A percentile compares a stretch with the other conserved stretches of the same genome.
These are phyloP conservation scores for Clusia tigrina DNA, from an alignment of 2,888 invertebrate species.

Conservation along the genomic window DNA sequence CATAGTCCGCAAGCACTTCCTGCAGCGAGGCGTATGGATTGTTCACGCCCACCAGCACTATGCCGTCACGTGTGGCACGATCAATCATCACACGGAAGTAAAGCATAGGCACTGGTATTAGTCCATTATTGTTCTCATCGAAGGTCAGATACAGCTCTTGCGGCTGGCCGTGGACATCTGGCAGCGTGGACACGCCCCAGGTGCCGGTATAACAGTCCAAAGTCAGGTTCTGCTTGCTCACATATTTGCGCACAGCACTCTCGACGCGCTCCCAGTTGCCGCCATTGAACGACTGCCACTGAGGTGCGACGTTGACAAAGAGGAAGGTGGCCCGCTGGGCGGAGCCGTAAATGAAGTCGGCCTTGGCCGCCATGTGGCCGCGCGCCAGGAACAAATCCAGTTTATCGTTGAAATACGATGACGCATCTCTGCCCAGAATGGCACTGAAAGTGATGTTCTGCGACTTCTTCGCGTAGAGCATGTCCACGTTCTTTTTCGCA, in stretches of 20 bases:
- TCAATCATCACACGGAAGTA: constrained; percentile 69
- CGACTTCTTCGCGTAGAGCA: constrained; percentile 54
- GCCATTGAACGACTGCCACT: constrained; percentile 70
- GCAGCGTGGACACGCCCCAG: constrained; percentile 67
- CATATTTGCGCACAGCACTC: constrained; percentile 64
- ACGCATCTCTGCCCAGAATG: constrained; percentile 56
- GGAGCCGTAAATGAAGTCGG: constrained; percentile 66
- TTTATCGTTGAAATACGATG: constrained; percentile 47
- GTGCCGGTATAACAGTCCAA: constrained; percentile 68
- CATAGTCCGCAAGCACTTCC: constrained; percentile 46
- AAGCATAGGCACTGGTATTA: constrained; percentile 67
- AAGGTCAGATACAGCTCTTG: constrained; percentile 59
- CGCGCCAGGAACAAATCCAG: constrained; percentile 60
- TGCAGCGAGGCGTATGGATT: constrained; percentile 55
- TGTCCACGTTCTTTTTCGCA: constrained; percentile 53
- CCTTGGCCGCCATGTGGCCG: constrained; percentile 67
- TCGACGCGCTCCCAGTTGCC: constrained; percentile 70
- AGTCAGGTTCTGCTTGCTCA: constrained; percentile 53
- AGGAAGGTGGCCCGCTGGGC: constrained; percentile 67
- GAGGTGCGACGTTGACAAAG: constrained; percentile 68
- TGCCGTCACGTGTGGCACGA: constrained; percentile 60
- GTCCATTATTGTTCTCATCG: constrained; percentile 54
- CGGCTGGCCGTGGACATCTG: constrained; percentile 60
- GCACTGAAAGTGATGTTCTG: constrained; percentile 59
- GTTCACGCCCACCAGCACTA: constrained; percentile 67